A percentile compares a stretch with the other conserved stretches of the same genome.
These are phyloP conservation scores for Lumbricus terrestris DNA, from an alignment of 2,888 invertebrate species.

Conservation along the genomic window DNA sequence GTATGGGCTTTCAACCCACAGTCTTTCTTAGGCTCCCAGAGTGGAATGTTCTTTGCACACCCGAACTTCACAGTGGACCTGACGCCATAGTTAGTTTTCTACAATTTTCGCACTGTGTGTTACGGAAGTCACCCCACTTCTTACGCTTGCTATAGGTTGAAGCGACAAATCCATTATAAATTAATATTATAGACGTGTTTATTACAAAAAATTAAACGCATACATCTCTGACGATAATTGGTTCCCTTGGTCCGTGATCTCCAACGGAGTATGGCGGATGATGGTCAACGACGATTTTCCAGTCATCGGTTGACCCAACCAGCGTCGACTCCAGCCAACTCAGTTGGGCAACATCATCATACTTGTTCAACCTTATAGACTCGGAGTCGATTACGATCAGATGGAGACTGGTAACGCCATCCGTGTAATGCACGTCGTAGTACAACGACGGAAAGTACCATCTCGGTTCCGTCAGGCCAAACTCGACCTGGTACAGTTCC, in stretches of 20 bases:
- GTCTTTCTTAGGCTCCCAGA: too few species aligned
- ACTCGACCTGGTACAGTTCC: conserved; percentile 22
- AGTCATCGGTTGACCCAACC: conserved; percentile 20
- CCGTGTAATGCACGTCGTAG: not conserved
- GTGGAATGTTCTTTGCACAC: too few species aligned
- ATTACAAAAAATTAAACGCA: not conserved
- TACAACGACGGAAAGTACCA: conserved; percentile 26
- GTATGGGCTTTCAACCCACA: too few species aligned
- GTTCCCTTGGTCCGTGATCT: conserved; percentile 13
- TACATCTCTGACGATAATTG: not conserved
- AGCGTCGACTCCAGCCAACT: conserved; percentile 23
- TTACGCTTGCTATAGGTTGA: too few species aligned
- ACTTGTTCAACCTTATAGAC: not conserved
- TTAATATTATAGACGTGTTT: too few species aligned
- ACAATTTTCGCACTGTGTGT: too few species aligned
- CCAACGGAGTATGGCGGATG: conserved; percentile 24
- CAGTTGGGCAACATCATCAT: conserved; percentile 17
- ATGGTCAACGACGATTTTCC: conserved; percentile 29
- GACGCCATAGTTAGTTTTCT: too few species aligned
- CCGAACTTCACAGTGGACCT: too few species aligned
- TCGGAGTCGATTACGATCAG: conserved; percentile 17
- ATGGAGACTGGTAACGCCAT: conserved; percentile 13
- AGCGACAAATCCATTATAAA: too few species aligned
- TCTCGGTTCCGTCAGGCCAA: conserved; percentile 13
- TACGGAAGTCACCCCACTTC: too few species aligned